These are phyloP conservation scores for Calypte anna DNA, from an alignment of 2,113 vertebrate species.

Conservation along the genomic window DNA sequence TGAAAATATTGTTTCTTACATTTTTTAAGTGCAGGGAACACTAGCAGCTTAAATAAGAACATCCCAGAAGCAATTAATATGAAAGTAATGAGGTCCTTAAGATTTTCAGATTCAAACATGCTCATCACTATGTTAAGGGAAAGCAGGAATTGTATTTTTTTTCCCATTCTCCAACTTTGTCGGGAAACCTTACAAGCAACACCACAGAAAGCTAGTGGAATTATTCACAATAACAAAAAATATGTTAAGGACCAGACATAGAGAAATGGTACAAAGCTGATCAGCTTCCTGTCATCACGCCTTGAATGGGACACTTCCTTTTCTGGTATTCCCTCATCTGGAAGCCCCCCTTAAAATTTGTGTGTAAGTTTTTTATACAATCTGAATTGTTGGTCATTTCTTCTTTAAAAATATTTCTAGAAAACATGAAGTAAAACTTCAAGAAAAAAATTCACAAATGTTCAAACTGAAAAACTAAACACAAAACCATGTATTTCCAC, in stretches of 20 bases:
- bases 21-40: background rate
- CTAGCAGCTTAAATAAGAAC: background rate
- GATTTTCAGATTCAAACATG: background rate
- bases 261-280: background rate
- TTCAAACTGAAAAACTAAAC: background rate
- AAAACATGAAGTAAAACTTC: background rate
- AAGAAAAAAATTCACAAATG: background rate
- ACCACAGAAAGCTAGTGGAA: background rate
- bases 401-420: background rate
- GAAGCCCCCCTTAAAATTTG: background rate
- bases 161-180: too few species aligned
- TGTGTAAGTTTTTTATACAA: background rate
- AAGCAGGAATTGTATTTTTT: background rate
- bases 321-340: background rate
- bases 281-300: background rate
- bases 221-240: background rate
- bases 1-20: background rate
- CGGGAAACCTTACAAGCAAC: background rate
- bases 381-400: background rate
- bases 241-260: background rate
- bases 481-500: rapidly evolving
- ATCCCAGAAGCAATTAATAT: background rate
- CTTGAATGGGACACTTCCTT: background rate
- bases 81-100: background rate
- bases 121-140: background rate